Percentiles rank a stretch among this genome's conserved stretches.
phyloP scores from a whole-genome alignment of 2,888 invertebrate species.

The Flexamia atlantica region DNA sequence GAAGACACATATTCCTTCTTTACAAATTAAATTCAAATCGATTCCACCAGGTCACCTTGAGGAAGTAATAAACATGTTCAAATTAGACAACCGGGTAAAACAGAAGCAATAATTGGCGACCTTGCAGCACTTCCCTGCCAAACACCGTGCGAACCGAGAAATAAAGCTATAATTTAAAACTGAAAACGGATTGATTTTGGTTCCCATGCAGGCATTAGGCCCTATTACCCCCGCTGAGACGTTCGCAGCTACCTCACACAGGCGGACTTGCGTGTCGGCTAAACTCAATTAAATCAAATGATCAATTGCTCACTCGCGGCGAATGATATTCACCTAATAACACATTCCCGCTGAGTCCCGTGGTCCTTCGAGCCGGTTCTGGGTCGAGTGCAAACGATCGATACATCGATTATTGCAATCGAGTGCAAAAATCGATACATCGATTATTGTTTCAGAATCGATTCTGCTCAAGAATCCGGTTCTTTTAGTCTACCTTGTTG shows the following conservation, averaged over 20 bases:
- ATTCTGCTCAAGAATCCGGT: too few relatives aligned
- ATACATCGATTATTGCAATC: too few relatives aligned
- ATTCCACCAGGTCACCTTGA: slow-evolving; percentile 35
- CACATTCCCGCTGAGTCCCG: slow-evolving; percentile 22
- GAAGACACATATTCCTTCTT: background rate
- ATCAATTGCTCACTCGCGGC: slow-evolving; percentile 60
- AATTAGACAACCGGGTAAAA: slow-evolving; percentile 39
- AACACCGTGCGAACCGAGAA: slow-evolving; percentile 58
- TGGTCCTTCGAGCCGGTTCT: too few relatives aligned
- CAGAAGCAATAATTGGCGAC: slow-evolving; percentile 28
- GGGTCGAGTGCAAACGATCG: too few relatives aligned
- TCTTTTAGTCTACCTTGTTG: too few relatives aligned
- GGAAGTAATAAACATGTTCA: slow-evolving; percentile 19
- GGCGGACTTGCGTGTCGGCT: slow-evolving; percentile 49
- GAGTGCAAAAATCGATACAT: too few relatives aligned
- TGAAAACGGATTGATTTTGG: slow-evolving; percentile 56
- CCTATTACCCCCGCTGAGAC: slow-evolving; percentile 43
- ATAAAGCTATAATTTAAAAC: slow-evolving; percentile 60
- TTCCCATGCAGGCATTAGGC: slow-evolving; percentile 59
- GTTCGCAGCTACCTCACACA: slow-evolving; percentile 33
- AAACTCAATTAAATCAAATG: slow-evolving; percentile 62
- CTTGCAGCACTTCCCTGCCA: slow-evolving; percentile 25
- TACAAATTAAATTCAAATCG: background rate
- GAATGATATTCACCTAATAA: slow-evolving; percentile 55
- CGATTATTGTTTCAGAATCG: too few relatives aligned